These are phyloP conservation scores for Diadumene lineata DNA, from an alignment of 92 coral and sea anemone species.

Conservation along the genomic window DNA sequence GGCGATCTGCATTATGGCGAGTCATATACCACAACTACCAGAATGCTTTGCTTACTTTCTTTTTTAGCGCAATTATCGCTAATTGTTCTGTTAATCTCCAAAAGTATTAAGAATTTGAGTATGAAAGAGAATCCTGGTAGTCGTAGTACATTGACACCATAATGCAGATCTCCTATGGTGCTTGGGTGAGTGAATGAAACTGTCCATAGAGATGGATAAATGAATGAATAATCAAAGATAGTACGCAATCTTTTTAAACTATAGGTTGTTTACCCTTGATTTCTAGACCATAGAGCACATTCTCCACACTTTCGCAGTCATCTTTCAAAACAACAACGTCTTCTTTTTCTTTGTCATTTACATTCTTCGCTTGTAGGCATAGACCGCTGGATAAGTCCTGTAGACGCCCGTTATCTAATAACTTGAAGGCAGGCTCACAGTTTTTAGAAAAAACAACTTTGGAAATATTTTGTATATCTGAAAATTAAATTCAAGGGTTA, in stretches of 20 bases:
- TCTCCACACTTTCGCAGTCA: neutral
- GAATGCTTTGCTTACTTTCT: too few species aligned
- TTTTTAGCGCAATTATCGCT: too few species aligned
- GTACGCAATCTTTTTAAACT: neutral
- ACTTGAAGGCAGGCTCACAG: constrained; percentile 4
- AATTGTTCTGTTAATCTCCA: too few species aligned
- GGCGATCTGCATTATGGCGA: too few species aligned
- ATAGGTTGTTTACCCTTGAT: neutral
- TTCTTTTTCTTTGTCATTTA: neutral
- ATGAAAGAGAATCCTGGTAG: too few species aligned
- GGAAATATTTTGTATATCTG: neutral
- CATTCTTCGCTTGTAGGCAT: neutral
- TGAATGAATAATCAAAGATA: too few species aligned
- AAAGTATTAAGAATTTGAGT: too few species aligned
- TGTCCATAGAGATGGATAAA: too few species aligned
- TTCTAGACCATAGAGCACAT: neutral
- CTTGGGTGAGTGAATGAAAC: too few species aligned
- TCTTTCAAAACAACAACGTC: neutral
- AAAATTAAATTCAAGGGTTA: neutral
- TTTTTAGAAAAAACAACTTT: neutral
- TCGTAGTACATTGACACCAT: too few species aligned
- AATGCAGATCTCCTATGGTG: too few species aligned
- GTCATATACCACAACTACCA: too few species aligned
- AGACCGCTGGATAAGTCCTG: constrained; percentile 9
- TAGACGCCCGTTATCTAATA: constrained; percentile 5